These are phyloP conservation scores for Orcinus orca DNA, from an alignment of 2,113 vertebrate species.

Conservation along the genomic window DNA sequence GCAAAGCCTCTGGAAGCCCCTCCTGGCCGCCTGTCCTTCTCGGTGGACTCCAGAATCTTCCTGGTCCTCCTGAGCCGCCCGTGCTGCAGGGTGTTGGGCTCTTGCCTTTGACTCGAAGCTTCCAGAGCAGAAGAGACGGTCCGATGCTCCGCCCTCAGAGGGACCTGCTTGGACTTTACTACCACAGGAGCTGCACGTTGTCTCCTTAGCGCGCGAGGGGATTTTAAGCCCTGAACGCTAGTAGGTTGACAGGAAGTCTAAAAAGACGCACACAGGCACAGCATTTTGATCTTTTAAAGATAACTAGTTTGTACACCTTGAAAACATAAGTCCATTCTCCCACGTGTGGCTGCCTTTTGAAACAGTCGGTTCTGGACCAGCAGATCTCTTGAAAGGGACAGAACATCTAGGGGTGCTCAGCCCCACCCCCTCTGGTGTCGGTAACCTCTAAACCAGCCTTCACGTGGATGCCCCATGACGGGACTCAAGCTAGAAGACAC, in stretches of 20 bases:
- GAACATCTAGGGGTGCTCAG: neutral
- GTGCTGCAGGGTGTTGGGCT: neutral
- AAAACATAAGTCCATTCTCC: neutral
- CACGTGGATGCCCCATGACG: rapidly evolving
- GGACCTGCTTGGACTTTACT: rapidly evolving
- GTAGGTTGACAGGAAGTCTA: neutral
- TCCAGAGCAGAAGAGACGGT: rapidly evolving
- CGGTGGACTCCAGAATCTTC: neutral
- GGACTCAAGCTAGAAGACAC: rapidly evolving
- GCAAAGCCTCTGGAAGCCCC: neutral
- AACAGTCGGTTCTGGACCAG: neutral
- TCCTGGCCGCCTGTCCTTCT: neutral
- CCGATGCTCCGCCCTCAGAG: rapidly evolving
- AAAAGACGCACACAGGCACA: neutral
- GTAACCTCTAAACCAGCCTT: neutral
- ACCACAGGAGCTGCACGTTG: rapidly evolving
- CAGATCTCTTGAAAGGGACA: neutral
- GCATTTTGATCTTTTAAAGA: neutral
- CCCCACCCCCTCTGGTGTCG: rapidly evolving
- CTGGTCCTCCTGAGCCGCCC: neutral
- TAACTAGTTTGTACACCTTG: neutral
- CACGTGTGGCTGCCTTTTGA: neutral
- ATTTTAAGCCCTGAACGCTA: neutral
- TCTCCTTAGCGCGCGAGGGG: neutral
- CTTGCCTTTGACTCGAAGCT: neutral